Percentiles rank a stretch among this genome's conserved stretches.
Conservation (phyloP, 2,113 vertebrate genomes). For the Notiomystis cincta region DNA sequence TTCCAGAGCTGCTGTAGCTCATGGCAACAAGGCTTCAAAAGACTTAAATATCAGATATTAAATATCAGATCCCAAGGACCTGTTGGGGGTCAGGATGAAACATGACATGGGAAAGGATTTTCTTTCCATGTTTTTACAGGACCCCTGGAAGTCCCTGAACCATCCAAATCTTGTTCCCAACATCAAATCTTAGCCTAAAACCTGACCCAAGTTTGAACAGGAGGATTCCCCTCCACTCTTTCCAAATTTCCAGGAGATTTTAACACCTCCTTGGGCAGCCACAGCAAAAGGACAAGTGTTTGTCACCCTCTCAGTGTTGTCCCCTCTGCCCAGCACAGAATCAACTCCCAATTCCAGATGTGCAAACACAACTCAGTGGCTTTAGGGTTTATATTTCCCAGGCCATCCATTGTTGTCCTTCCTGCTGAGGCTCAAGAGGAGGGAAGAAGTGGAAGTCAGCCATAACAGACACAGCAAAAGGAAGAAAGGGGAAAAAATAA, state of each 20-base stretch:
- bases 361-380: neutral
- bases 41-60: no score
- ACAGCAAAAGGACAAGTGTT: neutral
- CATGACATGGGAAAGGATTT: neutral
- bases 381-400: neutral
- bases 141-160: neutral
- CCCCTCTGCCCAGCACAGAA: neutral
- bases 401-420: neutral
- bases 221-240: neutral
- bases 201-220: neutral
- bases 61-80: neutral
- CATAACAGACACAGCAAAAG: neutral
- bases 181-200: neutral
- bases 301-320: neutral
- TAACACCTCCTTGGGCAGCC: neutral
- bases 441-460: neutral
- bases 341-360: neutral
- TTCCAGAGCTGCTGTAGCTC: neutral
- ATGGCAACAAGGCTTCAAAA: neutral
- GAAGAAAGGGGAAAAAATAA: neutral
- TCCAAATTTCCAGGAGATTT: neutral
- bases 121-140: neutral
- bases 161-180: neutral
- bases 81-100: neutral
- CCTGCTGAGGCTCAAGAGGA: neutral